phyloP scores from a whole-genome alignment of 2,888 invertebrate species.

The Drepana falcataria region DNA sequence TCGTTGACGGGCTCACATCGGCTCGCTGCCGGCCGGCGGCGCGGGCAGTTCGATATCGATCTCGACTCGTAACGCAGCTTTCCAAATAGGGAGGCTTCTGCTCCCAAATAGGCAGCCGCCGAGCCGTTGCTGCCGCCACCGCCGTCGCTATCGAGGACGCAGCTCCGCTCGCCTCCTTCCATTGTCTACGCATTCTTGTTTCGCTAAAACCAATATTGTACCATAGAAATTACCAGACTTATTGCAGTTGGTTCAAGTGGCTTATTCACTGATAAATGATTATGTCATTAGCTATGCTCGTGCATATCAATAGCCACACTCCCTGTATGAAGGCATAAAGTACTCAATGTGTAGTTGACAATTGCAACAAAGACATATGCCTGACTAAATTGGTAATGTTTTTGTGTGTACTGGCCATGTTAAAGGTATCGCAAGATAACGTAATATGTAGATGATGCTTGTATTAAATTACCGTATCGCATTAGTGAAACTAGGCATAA shows the following conservation, averaged over 20 bases:
- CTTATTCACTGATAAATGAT: slow-evolving; percentile 3
- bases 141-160: slow-evolving; percentile 58
- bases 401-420: no score
- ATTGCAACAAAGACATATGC: slow-evolving; percentile 6
- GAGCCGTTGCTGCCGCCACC: slow-evolving; percentile 34
- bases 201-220: slow-evolving; percentile 42
- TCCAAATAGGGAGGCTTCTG: slow-evolving; percentile 67
- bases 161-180: slow-evolving; percentile 51
- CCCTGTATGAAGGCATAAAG: neutral
- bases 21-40: slow-evolving; percentile 26
- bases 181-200: slow-evolving; percentile 63
- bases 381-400: no score
- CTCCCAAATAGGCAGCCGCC: slow-evolving; percentile 70
- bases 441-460: no score
- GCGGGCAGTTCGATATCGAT: slow-evolving; percentile 49
- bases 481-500: no score
- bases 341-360: slow-evolving; percentile 1
- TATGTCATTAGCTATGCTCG: slow-evolving; percentile 7
- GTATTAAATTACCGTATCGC: no score
- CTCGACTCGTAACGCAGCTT: slow-evolving; percentile 69
- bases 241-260: neutral
- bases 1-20: slow-evolving; percentile 45
- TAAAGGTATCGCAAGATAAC: no score
- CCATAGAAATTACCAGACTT: slow-evolving; percentile 6
- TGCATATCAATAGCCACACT: neutral